Conservation (phyloP, 2,888 invertebrate species). For the Alviniconcha strummeri region DNA sequence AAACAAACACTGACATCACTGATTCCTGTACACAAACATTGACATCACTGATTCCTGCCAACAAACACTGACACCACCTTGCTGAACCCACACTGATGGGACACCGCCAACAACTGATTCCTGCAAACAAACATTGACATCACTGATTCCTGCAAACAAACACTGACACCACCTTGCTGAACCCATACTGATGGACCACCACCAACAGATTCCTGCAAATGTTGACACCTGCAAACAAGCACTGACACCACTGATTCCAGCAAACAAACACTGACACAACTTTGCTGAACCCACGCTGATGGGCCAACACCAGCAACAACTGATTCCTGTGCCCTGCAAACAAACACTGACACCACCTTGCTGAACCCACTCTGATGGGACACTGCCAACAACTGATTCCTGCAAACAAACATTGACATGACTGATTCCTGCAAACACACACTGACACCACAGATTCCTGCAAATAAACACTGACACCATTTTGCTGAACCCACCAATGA, state of each 20-base stretch:
- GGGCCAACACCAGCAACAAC: conserved; percentile 80
- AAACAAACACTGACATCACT: too few species aligned
- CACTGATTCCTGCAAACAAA: conserved; percentile 51
- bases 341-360: conserved; percentile 63
- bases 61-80: conserved; percentile 77
- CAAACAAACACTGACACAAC: conserved; percentile 78
- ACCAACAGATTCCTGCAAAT: too few species aligned
- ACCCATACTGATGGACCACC: too few species aligned
- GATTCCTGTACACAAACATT: too few species aligned
- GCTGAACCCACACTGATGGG: conserved; percentile 79
- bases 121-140: conserved; percentile 49
- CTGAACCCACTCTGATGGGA: conserved; percentile 81
- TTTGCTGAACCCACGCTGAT: conserved; percentile 79
- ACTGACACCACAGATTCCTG: too few species aligned
- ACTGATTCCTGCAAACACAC: too few species aligned
- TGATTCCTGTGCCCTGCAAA: conserved; percentile 31
- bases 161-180: too few species aligned
- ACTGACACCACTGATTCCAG: not conserved
- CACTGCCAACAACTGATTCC: conserved; percentile 76
- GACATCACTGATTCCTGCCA: too few species aligned
- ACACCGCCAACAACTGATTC: conserved; percentile 77
- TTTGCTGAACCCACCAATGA: conserved; percentile 79
- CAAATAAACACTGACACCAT: conserved; percentile 75
- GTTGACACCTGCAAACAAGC: not conserved
- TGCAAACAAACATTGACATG: conserved; percentile 41